These are phyloP conservation scores for Cydia strobilella DNA, from an alignment of 1,140 invertebrate species.

Conservation along the genomic window DNA sequence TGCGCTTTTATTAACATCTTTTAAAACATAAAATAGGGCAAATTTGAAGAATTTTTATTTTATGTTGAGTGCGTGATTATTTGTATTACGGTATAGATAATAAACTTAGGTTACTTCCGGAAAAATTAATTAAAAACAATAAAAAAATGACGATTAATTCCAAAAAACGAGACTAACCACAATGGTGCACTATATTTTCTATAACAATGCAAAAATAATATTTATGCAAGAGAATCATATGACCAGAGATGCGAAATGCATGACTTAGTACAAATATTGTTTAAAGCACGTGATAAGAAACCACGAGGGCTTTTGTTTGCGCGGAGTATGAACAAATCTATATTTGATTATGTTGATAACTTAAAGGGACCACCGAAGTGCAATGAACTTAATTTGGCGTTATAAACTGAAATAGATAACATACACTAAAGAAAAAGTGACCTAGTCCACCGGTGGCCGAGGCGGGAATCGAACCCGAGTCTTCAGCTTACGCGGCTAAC, in stretches of 20 bases:
- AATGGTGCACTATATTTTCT: neutral
- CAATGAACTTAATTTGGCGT: no score
- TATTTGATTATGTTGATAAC: constrained; percentile 13
- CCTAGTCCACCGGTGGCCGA: no score
- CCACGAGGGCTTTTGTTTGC: constrained; percentile 27
- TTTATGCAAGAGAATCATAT: constrained; percentile 29
- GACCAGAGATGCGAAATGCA: constrained; percentile 31
- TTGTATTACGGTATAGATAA: neutral
- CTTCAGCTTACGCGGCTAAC: no score
- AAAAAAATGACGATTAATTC: neutral
- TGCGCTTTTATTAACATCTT: neutral
- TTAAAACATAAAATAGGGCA: neutral
- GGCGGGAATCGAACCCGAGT: no score
- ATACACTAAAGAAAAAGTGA: no score
- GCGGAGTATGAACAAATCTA: neutral
- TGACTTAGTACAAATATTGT: constrained; percentile 30
- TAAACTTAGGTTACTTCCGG: neutral
- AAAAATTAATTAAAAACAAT: neutral
- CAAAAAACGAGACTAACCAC: neutral
- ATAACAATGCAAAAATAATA: neutral
- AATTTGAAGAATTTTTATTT: neutral
- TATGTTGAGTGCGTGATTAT: neutral
- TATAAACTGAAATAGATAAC: no score
- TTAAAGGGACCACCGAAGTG: constrained; percentile 2
- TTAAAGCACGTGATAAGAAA: constrained; percentile 25